Evolutionary conservation across 2,888 invertebrate genomes (phyloP).

Genomic region (Leucoma salicis): DNA sequence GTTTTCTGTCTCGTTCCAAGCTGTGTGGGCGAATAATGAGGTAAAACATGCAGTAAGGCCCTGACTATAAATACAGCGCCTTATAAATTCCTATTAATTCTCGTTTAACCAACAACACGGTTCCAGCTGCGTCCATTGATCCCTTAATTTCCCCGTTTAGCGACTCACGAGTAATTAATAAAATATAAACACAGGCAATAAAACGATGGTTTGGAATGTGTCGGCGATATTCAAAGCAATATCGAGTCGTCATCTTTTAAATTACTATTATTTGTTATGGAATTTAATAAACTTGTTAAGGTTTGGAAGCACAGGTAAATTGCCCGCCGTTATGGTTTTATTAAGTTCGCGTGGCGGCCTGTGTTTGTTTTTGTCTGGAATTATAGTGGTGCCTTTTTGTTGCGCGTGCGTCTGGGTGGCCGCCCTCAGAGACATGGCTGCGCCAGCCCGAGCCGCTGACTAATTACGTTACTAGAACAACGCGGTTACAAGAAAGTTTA

Average conservation of each 20-base stretch:
- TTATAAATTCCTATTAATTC: conserved; percentile 25
- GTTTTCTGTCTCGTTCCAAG: conserved; percentile 39
- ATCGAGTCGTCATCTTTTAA: conserved; percentile 73
- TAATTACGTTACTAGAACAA: conserved; percentile 65
- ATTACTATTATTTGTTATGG: conserved; percentile 79
- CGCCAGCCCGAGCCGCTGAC: conserved; percentile 56
- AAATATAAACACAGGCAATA: conserved; percentile 67
- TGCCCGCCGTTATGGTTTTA: conserved; percentile 73
- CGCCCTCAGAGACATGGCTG: conserved; percentile 71
- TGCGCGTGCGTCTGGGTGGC: conserved; percentile 72
- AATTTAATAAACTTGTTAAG: conserved; percentile 82
- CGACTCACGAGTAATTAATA: conserved; percentile 59
- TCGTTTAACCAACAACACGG: conserved; percentile 22
- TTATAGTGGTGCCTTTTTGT: conserved; percentile 63
- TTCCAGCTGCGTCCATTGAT: conserved; percentile 30
- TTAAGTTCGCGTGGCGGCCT: conserved; percentile 75
- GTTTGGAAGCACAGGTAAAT: conserved; percentile 76
- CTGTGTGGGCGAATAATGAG: conserved; percentile 57
- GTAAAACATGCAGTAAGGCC: conserved; percentile 29
- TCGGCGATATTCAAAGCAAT: conserved; percentile 71
- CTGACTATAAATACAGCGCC: neutral
- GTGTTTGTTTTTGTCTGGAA: conserved; percentile 77
- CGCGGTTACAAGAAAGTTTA: conserved; percentile 33
- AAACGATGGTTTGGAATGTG: conserved; percentile 70
- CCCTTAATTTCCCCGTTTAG: conserved; percentile 41